Percentiles rank a stretch among this genome's conserved stretches.
Evolutionary conservation across 2,113 vertebrate genomes (phyloP).

Genomic region (Axis porcinus): DNA sequence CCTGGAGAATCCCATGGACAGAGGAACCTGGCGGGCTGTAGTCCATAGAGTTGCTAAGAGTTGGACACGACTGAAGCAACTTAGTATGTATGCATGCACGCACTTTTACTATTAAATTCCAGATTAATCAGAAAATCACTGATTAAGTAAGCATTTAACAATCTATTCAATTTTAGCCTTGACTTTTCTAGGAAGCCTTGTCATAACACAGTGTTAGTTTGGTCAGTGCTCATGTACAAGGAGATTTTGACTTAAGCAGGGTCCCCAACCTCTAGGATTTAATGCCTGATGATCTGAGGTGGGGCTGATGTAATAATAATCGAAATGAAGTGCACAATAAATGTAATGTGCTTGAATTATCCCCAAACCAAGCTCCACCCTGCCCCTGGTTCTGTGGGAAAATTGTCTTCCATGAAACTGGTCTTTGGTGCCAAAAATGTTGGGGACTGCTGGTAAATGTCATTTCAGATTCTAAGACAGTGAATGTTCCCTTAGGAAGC

Average conservation of each 20-base stretch:
- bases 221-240: background rate
- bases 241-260: background rate
- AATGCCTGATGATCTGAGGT: background rate
- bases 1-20: background rate
- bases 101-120: background rate
- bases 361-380: background rate
- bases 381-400: background rate
- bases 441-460: background rate
- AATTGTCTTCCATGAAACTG: background rate
- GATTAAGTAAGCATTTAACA: background rate
- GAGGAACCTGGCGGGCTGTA: rapidly evolving
- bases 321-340: background rate
- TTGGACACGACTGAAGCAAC: background rate
- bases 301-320: background rate
- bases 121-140: background rate
- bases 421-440: background rate
- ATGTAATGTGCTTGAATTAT: background rate
- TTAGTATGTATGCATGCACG: background rate
- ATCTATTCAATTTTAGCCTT: background rate
- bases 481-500: background rate
- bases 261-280: background rate
- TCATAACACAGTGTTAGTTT: background rate
- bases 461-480: background rate
- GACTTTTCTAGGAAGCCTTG: background rate
- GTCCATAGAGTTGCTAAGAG: background rate